phyloP scores from a whole-genome alignment of 2,888 invertebrate genomes.

The Thumatha senex region DNA sequence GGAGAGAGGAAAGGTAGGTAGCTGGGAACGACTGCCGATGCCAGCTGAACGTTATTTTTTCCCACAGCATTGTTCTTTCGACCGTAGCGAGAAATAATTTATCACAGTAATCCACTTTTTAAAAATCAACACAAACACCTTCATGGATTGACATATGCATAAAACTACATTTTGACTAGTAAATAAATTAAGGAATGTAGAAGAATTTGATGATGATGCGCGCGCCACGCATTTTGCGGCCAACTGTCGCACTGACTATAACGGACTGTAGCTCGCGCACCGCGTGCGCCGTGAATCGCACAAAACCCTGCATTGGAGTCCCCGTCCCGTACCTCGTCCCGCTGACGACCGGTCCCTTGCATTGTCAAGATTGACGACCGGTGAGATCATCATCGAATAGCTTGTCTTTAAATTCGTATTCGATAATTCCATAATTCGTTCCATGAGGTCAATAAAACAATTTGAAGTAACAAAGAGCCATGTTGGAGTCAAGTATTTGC shows the following conservation, averaged over 20 bases:
- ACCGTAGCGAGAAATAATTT: constrained; percentile 72
- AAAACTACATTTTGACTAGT: constrained; percentile 69
- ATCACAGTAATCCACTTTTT: constrained; percentile 56
- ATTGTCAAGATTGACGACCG: constrained; percentile 80
- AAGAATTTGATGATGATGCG: constrained; percentile 58
- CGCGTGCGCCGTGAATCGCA: constrained; percentile 72
- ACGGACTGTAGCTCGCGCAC: constrained; percentile 54
- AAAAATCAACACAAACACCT: constrained; percentile 53
- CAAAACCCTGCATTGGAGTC: constrained; percentile 69
- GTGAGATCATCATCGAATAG: constrained; percentile 77
- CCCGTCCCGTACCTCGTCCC: constrained; percentile 61
- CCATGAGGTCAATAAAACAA: constrained; percentile 27
- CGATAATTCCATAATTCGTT: constrained; percentile 48
- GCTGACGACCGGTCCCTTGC: constrained; percentile 76
- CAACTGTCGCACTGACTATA: constrained; percentile 70
- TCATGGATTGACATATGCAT: constrained; percentile 36
- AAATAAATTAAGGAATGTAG: constrained; percentile 58
- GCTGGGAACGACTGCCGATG: constrained; percentile 82
- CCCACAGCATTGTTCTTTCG: constrained; percentile 84
- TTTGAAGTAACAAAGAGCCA: constrained; percentile 15
- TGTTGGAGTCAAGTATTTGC: constrained; percentile 4
- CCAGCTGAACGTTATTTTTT: constrained; percentile 85
- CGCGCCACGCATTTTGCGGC: constrained; percentile 75
- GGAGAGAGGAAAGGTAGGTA: constrained; percentile 78
- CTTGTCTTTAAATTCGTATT: constrained; percentile 58